phyloP scores from a whole-genome alignment of 2,797 vertebrate species.

The Microtus agrestis region DNA sequence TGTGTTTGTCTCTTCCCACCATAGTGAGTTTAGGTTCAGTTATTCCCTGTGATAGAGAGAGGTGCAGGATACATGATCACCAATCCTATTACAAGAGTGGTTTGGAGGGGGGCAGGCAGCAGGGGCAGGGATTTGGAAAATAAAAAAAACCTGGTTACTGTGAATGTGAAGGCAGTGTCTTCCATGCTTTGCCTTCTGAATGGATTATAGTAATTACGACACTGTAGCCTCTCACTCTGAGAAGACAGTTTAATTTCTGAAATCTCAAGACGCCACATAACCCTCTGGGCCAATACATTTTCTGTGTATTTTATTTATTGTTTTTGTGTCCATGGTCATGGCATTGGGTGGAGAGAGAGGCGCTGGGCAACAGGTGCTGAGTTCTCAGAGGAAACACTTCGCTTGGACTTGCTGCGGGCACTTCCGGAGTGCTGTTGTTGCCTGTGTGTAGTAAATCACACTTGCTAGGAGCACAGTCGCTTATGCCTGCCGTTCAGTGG shows the following conservation, averaged over 20 bases:
- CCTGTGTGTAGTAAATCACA: background rate
- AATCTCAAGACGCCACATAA: background rate
- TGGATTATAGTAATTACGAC: background rate
- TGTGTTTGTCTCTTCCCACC: background rate
- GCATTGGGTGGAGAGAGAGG: background rate
- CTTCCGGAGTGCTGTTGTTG: background rate
- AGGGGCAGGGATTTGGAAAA: constrained; percentile 59
- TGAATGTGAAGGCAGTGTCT: background rate
- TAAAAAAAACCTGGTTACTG: background rate
- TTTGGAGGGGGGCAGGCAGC: background rate
- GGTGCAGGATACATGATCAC: constrained; percentile 57
- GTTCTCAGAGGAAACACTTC: background rate
- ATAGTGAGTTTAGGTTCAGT: constrained; percentile 77
- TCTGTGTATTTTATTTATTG: background rate
- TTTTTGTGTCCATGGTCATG: background rate
- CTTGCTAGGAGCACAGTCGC: background rate
- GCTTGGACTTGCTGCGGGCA: background rate
- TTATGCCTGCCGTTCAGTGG: background rate
- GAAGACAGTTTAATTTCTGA: constrained; percentile 11
- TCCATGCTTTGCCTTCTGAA: constrained; percentile 39
- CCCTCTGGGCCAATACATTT: background rate
- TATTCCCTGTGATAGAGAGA: constrained; percentile 72
- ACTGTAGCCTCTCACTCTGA: background rate
- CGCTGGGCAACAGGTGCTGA: background rate
- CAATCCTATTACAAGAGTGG: constrained; percentile 27